Conservation (phyloP, 2,113 vertebrate genomes). For the Pholis gunnellus region DNA sequence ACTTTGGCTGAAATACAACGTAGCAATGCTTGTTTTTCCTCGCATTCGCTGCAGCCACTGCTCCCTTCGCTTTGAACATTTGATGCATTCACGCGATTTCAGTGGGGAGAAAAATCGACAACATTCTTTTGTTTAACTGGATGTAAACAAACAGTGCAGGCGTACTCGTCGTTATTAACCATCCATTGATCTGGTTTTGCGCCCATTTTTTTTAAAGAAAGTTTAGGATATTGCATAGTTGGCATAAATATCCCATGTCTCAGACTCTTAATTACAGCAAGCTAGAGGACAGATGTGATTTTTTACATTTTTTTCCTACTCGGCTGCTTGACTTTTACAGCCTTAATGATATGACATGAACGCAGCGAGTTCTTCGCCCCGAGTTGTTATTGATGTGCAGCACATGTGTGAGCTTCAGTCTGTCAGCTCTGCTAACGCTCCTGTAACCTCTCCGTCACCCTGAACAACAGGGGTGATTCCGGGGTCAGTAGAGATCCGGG, state of each 20-base stretch:
- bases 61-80: slow-evolving; percentile 14
- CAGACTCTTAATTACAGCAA: neutral
- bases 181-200: neutral
- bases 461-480: neutral
- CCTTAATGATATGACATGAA: slow-evolving; percentile 7
- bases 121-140: neutral
- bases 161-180: neutral
- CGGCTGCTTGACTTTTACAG: neutral
- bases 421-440: slow-evolving; percentile 29
- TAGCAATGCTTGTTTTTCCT: neutral
- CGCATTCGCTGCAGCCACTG: slow-evolving; percentile 10
- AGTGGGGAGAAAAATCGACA: neutral
- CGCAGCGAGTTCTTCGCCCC: neutral
- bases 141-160: neutral
- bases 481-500: neutral
- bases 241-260: neutral
- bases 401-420: slow-evolving; percentile 28
- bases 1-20: slow-evolving; percentile 25
- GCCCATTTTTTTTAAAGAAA: neutral
- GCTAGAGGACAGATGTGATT: neutral
- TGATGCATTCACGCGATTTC: neutral
- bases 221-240: neutral
- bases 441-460: slow-evolving; percentile 32
- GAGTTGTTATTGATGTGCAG: slow-evolving; percentile 10
- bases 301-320: neutral